Evolutionary conservation across 2,888 invertebrate species (phyloP).

Genomic region (Euphydryas editha): DNA sequence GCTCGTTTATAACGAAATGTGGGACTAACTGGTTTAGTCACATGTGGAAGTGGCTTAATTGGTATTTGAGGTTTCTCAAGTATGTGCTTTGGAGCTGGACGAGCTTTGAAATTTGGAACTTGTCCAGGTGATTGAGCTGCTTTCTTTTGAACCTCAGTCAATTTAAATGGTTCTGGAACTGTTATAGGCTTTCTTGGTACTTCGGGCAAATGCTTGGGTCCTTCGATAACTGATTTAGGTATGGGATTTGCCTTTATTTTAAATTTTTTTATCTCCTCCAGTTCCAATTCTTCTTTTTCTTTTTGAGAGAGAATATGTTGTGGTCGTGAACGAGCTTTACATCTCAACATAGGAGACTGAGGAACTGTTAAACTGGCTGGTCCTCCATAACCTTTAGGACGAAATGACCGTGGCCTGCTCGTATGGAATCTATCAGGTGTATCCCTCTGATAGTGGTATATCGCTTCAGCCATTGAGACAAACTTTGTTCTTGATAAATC

Average conservation of each 20-base stretch:
- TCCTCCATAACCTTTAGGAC: constrained; percentile 51
- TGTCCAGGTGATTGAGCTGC: constrained; percentile 51
- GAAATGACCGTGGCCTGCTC: constrained; percentile 56
- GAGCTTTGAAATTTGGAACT: constrained; percentile 81
- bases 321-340: constrained; percentile 82
- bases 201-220: constrained; percentile 74
- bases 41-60: constrained; percentile 57
- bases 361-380: constrained; percentile 71
- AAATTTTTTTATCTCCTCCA: constrained; percentile 86
- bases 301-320: constrained; percentile 81
- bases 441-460: constrained; percentile 81
- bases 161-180: constrained; percentile 85
- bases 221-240: constrained; percentile 83
- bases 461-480: constrained; percentile 84
- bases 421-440: constrained; percentile 84
- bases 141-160: constrained; percentile 83
- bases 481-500: constrained; percentile 73
- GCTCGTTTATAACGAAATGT: constrained; percentile 67
- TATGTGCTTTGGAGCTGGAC: constrained; percentile 84
- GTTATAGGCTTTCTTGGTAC: constrained; percentile 83
- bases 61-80: constrained; percentile 71
- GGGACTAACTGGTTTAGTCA: constrained; percentile 64
- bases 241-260: constrained; percentile 87
- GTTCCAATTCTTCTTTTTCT: constrained; percentile 84
- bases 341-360: constrained; percentile 80